These are phyloP conservation scores for Lasioglossum oenotherae DNA, from an alignment of 2,888 invertebrate species.

Conservation along the genomic window DNA sequence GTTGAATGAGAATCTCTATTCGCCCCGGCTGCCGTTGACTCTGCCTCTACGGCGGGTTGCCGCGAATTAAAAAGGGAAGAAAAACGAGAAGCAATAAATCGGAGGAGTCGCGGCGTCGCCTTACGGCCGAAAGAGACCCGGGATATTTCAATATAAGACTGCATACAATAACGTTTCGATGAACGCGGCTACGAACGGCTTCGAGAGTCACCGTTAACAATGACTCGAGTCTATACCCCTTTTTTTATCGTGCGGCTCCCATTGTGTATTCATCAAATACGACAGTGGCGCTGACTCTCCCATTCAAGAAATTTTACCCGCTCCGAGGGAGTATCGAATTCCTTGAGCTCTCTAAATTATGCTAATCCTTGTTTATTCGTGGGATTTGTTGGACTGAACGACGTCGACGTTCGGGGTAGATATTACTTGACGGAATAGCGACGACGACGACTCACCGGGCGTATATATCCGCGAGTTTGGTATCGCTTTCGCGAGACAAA, in stretches of 20 bases:
- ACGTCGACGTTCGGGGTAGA: neutral
- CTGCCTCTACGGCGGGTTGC: neutral
- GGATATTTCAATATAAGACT: conserved; percentile 41
- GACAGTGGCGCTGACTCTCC: conserved; percentile 5
- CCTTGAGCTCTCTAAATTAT: conserved; percentile 1
- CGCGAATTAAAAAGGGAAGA: conserved; percentile 49
- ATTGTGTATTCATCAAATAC: conserved; percentile 23
- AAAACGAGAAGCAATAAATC: conserved; percentile 63
- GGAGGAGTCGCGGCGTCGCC: conserved; percentile 4
- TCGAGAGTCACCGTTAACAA: conserved; percentile 23
- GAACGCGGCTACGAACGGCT: conserved; percentile 27
- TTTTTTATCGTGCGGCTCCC: conserved; percentile 10
- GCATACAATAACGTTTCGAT: conserved; percentile 42
- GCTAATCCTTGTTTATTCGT: conserved; percentile 6
- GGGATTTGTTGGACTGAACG: neutral
- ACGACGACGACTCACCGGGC: neutral
- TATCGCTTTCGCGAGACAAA: neutral
- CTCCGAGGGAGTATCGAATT: conserved; percentile 7
- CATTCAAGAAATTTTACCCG: conserved; percentile 3
- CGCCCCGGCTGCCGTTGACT: conserved; percentile 5
- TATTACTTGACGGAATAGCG: neutral
- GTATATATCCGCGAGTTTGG: neutral
- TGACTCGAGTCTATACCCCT: conserved; percentile 21
- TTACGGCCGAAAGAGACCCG: neutral
- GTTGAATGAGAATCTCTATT: conserved; percentile 63